A percentile compares a stretch with the other conserved stretches of the same genome.
phyloP scores from a whole-genome alignment of 2,113 vertebrate species.

The Dascyllus trimaculatus region DNA sequence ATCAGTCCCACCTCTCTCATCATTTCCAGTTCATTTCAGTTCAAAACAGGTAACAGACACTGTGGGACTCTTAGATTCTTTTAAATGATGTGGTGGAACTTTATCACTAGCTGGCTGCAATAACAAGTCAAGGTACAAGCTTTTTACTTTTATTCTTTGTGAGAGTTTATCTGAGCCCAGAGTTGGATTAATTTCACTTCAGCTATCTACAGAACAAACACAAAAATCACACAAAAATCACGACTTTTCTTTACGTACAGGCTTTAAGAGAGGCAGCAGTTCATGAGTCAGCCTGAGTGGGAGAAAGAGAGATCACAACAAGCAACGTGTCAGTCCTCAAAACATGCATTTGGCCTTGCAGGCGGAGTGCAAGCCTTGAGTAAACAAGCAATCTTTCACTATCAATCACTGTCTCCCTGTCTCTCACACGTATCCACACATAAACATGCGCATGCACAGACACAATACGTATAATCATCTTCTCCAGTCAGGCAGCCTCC shows the following conservation, averaged over 20 bases:
- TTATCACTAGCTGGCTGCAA: neutral
- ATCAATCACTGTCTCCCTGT: constrained; percentile 48
- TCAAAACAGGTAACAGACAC: neutral
- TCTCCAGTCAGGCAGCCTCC: constrained; percentile 13
- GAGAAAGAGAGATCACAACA: constrained; percentile 45
- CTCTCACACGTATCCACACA: constrained; percentile 42
- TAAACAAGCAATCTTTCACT: constrained; percentile 46
- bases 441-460: neutral
- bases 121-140: neutral
- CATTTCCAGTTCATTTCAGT: neutral
- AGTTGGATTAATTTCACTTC: neutral
- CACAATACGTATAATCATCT: constrained; percentile 30
- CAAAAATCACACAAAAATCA: neutral
- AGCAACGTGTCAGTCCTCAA: constrained; percentile 33
- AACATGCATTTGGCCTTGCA: constrained; percentile 33
- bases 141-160: neutral
- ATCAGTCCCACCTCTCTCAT: neutral
- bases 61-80: neutral
- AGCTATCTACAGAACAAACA: neutral
- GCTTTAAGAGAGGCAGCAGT: neutral
- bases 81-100: neutral
- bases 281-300: constrained; percentile 10
- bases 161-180: neutral
- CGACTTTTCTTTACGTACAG: neutral
- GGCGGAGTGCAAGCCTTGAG: constrained; percentile 28